Evolutionary conservation across 2,888 invertebrate genomes (phyloP).

Genomic region (Leptopilina myrica): DNA sequence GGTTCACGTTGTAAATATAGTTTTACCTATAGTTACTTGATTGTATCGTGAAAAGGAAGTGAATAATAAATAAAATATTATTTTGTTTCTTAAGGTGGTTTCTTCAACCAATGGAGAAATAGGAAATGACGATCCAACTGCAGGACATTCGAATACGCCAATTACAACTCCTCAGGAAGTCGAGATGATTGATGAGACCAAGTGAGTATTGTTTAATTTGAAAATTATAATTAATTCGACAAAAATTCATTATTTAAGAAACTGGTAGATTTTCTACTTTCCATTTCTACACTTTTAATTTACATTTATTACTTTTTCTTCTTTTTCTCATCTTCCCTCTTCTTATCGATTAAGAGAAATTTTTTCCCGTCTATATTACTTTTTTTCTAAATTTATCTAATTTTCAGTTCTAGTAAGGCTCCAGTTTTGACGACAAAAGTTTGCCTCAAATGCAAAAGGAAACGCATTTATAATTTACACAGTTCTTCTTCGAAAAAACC

Average conservation of each 20-base stretch:
- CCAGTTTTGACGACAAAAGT: conserved; percentile 14
- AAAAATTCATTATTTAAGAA: no score
- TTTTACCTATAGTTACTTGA: neutral
- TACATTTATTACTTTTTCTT: no score
- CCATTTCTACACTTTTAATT: no score
- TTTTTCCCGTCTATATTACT: no score
- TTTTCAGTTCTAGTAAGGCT: conserved; percentile 22
- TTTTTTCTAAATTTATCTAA: neutral
- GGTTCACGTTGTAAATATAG: conserved; percentile 24
- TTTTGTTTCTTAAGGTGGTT: conserved; percentile 84
- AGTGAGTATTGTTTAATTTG: conserved; percentile 83
- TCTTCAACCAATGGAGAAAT: conserved; percentile 98
- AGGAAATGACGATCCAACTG: conserved; percentile 96
- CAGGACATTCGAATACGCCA: conserved; percentile 97
- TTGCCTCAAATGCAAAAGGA: conserved; percentile 32
- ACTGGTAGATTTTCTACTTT: no score
- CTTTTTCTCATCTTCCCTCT: no score
- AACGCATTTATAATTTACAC: conserved; percentile 30
- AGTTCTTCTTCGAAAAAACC: conserved; percentile 29
- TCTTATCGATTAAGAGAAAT: no score
- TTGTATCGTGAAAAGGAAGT: neutral
- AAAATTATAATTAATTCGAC: no score
- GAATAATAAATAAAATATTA: conserved; percentile 6
- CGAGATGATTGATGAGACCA: conserved; percentile 97
- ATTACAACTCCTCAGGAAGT: conserved; percentile 95